These are phyloP conservation scores for Sebastes schlegelii DNA, from an alignment of 2,113 vertebrate genomes.

Conservation along the genomic window DNA sequence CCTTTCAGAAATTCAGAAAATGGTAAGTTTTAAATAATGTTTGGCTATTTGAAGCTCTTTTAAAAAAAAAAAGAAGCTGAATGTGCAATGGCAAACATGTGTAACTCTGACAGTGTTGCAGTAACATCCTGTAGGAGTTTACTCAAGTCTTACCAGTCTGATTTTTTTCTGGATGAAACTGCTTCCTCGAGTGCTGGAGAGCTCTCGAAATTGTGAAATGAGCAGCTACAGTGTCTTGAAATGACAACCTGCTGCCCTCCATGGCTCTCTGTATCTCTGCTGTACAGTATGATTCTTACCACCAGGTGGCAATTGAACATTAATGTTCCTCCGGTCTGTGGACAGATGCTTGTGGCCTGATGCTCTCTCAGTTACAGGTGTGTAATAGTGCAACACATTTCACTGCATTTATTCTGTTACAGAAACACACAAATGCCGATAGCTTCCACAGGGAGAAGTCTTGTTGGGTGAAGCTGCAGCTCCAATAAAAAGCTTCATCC, in stretches of 20 bases:
- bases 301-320: conserved; percentile 63
- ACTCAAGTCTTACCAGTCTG: no score
- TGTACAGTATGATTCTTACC: not conserved
- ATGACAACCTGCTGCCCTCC: not conserved
- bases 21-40: not conserved
- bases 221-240: not conserved
- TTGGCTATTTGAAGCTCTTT: not conserved
- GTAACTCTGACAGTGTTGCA: not conserved
- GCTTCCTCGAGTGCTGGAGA: no score
- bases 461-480: not conserved
- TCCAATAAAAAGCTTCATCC: not conserved
- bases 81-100: not conserved
- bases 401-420: not conserved
- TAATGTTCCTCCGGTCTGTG: not conserved
- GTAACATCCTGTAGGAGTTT: not conserved
- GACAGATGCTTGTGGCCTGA: not conserved
- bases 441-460: not conserved
- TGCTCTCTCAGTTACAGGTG: not conserved
- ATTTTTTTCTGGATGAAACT: no score
- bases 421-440: not conserved
- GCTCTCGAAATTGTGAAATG: no score
- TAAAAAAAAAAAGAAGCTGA: no score
- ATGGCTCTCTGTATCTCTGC: not conserved
- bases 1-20: not conserved
- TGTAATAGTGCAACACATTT: not conserved